Evolutionary conservation across 2,797 vertebrate species (phyloP).

Genomic region (Apodemus agrarius): DNA sequence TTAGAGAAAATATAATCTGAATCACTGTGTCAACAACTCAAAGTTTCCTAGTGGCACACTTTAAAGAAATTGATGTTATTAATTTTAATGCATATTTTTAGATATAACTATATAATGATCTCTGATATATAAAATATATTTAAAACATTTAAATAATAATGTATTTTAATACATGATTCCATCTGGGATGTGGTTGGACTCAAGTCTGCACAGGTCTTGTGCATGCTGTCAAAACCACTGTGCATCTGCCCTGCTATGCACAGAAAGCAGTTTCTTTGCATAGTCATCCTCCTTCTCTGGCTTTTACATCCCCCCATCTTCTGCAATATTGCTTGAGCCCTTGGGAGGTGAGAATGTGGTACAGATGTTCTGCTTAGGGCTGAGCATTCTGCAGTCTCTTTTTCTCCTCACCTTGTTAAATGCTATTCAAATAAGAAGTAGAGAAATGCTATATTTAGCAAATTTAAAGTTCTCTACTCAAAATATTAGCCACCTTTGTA

Average conservation of each 20-base stretch:
- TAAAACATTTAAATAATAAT: not conserved
- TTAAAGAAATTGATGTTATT: not conserved
- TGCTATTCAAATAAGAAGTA: not conserved
- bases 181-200: not conserved
- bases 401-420: not conserved
- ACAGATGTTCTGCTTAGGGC: not conserved
- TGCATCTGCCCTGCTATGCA: not conserved
- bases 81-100: not conserved
- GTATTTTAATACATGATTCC: not conserved
- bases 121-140: not conserved
- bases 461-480: conserved; percentile 43
- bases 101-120: not conserved
- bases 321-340: not conserved
- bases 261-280: not conserved
- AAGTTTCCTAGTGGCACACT: not conserved
- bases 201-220: not conserved
- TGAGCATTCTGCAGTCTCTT: not conserved
- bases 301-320: not conserved
- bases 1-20: not conserved
- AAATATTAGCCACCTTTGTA: not conserved
- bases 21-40: not conserved
- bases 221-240: not conserved
- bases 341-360: not conserved
- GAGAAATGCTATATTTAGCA: not conserved
- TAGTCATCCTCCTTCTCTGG: not conserved